Evolutionary conservation across 2,797 vertebrate genomes (phyloP).

Genomic region (Lithobates pipiens): DNA sequence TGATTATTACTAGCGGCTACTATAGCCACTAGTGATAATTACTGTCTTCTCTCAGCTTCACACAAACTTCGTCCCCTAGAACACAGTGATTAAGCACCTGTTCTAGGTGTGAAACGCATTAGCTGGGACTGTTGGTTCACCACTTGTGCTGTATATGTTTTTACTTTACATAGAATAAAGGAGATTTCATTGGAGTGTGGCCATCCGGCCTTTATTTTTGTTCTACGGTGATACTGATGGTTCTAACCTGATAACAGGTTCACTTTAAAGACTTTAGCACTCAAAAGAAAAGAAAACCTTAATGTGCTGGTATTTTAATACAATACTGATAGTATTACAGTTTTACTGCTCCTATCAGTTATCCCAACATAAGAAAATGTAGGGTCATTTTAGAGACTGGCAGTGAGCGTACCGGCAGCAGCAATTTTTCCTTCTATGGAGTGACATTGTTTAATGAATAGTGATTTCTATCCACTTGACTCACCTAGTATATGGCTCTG

Average conservation of each 20-base stretch:
- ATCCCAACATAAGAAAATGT: neutral
- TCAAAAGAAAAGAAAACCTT: neutral
- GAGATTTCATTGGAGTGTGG: no score
- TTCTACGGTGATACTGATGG: neutral
- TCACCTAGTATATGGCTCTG: conserved; percentile 88
- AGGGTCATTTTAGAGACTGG: neutral
- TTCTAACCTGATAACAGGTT: neutral
- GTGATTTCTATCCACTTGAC: conserved; percentile 55
- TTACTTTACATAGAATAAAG: no score
- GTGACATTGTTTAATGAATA: neutral
- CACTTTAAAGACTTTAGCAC: neutral
- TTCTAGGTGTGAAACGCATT: no score
- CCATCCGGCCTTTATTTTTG: no score
- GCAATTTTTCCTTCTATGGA: neutral
- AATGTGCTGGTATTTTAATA: neutral
- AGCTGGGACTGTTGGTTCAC: no score
- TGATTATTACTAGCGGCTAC: no score
- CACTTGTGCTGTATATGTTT: no score
- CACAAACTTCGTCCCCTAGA: no score
- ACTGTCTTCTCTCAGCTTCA: no score
- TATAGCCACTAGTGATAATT: no score
- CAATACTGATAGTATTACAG: neutral
- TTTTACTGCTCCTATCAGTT: neutral
- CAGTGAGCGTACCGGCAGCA: neutral
- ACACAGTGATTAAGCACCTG: no score